A percentile compares a stretch with the other conserved stretches of the same genome.
Evolutionary conservation across 2,797 vertebrate genomes (phyloP).

Genomic region (Typhlichthys subterraneus): DNA sequence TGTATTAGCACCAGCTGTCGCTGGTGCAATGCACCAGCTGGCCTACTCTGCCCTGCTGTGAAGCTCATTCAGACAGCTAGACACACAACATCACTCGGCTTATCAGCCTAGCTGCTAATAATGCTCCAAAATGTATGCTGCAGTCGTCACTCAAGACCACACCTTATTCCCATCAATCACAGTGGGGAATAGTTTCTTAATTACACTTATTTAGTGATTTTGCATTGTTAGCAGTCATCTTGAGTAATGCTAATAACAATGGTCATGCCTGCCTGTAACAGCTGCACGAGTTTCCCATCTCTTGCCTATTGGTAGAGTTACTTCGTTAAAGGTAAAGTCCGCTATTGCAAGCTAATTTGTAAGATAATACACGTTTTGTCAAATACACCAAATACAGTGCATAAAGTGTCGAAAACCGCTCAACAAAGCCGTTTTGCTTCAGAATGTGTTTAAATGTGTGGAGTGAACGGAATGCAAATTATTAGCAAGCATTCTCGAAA

Average conservation of each 20-base stretch:
- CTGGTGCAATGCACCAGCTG: constrained; percentile 80
- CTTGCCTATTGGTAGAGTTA: constrained; percentile 6
- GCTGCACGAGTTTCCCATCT: constrained; percentile 22
- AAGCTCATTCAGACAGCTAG: constrained; percentile 64
- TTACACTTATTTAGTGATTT: constrained; percentile 31
- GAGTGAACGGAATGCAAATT: no score
- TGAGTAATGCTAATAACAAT: not conserved
- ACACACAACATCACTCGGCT: constrained; percentile 67
- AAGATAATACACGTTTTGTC: no score
- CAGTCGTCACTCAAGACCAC: constrained; percentile 44
- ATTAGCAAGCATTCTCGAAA: no score
- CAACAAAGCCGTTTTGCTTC: no score
- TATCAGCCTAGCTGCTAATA: constrained; percentile 46
- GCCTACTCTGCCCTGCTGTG: constrained; percentile 58
- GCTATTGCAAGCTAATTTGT: no score
- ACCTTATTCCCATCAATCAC: constrained; percentile 48
- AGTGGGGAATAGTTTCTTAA: constrained; percentile 37
- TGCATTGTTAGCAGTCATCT: constrained; percentile 2
- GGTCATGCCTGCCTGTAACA: constrained; percentile 5
- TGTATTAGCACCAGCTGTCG: constrained; percentile 53
- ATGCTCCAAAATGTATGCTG: constrained; percentile 40
- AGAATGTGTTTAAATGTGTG: no score
- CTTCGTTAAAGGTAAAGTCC: no score
- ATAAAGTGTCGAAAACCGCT: no score
- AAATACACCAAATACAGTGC: no score